Base-by-base conservation (phyloP, 2,797 vertebrate genomes). In the Gymnopithys bicolor region DNA sequence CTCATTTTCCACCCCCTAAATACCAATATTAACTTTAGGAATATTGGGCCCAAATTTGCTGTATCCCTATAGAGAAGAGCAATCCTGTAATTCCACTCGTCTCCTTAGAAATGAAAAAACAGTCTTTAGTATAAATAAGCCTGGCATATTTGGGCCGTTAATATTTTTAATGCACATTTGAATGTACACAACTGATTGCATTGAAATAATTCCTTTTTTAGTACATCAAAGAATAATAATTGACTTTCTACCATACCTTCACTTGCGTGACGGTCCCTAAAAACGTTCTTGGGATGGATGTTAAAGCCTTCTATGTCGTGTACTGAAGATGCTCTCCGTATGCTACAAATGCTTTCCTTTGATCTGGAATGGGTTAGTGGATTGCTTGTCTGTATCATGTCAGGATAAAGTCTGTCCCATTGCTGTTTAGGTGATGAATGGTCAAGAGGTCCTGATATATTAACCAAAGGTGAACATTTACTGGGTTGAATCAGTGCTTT, bases 271-370 rank as follows among this genome's bases (percentile, higher is more conserved):
- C 99, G 98, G 92, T 99, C 99, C 97, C 98, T 98, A 97, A 99
- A 99, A 90, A 98, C 32, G n/a, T 96, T 98, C 97, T 99, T 99
- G 92, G 98, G 98, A 82, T 99, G 99, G 91, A 98, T 94, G 84
- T 96, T 98, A 96, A 99, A 99, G 90, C 98, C 99, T 98, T 99
- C 99, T 64, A 99, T 99, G 94, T 99, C 99, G 55, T 99, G 99
- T 81, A 99, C 99, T 3, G 99, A 99, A 63, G 99, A 99, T 1
- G 99, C 99, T 90, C 99, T 98, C 85, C 99, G 98, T 97, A 99
- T 98, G 93, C 98, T 99, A 95, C 97, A 99, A 95, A 99, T 90
- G 95, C 99, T 99, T 96, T 98, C 99, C 96, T 98, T 98, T 37
- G 99, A 99, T 90, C 98, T 98, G 95, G 98, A 98, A 95, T 99